phyloP scores from a whole-genome alignment of 2,113 vertebrate genomes.

The Proterorhinus semilunaris region DNA sequence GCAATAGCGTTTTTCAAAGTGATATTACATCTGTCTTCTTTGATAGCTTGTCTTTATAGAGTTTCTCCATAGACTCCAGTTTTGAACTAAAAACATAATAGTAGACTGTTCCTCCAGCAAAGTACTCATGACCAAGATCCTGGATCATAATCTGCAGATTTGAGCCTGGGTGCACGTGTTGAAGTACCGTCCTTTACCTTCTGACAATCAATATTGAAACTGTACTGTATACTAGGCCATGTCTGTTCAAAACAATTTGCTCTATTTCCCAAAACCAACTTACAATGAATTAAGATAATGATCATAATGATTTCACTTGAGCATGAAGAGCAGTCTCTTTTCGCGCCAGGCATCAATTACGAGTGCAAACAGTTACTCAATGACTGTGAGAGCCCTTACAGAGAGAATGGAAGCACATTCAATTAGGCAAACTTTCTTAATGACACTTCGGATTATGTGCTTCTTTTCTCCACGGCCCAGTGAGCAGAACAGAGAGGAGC shows the following conservation, averaged over 20 bases:
- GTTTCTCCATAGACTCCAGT: too few species aligned
- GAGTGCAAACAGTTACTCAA: constrained; percentile 33
- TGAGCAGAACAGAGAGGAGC: not conserved
- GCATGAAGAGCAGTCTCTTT: constrained; percentile 10
- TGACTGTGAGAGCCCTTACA: constrained; percentile 34
- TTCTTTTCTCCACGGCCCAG: constrained; percentile 13
- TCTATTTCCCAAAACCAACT: not conserved
- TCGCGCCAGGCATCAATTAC: constrained; percentile 43
- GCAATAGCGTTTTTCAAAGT: too few species aligned
- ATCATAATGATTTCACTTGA: not conserved
- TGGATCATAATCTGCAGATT: too few species aligned
- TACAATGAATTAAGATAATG: not conserved
- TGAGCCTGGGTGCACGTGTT: too few species aligned
- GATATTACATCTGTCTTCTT: too few species aligned
- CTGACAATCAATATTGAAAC: too few species aligned
- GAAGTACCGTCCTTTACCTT: too few species aligned
- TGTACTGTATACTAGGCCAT: too few species aligned
- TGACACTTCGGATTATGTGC: constrained; percentile 48
- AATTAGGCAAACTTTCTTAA: constrained; percentile 53
- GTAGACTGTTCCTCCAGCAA: too few species aligned
- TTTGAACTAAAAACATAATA: too few species aligned
- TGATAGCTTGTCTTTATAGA: too few species aligned
- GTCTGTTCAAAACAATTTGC: not conserved
- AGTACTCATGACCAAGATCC: too few species aligned
- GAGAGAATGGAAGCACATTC: constrained; percentile 44